Evolutionary conservation across 1,140 invertebrate genomes (phyloP).

Genomic region (Ceratina calcarata): DNA sequence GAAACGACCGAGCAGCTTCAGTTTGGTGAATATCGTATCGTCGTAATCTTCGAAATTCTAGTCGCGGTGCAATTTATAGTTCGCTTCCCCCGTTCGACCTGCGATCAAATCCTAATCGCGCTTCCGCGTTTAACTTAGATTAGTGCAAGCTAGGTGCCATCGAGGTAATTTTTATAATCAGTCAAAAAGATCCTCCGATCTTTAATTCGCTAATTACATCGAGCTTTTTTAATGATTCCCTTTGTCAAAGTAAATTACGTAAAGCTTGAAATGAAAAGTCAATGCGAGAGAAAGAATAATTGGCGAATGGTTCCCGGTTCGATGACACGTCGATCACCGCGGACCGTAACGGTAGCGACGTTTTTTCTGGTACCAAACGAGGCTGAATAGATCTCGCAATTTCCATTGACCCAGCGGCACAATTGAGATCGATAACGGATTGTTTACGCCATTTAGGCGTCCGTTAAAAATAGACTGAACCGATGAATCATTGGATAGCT

Average conservation of each 20-base stretch:
- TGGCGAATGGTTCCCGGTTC: constrained; percentile 1
- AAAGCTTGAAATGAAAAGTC: neutral
- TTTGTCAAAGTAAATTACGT: too few species aligned
- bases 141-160: too few species aligned
- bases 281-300: neutral
- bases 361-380: neutral
- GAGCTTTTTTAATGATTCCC: too few species aligned
- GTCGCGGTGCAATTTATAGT: neutral
- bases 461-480: neutral
- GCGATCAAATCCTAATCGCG: too few species aligned
- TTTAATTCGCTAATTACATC: too few species aligned
- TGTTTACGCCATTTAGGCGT: neutral
- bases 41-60: neutral
- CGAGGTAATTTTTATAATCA: too few species aligned
- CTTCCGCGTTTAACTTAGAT: too few species aligned
- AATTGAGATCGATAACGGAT: neutral
- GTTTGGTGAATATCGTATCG: constrained; percentile 23
- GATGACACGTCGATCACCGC: neutral
- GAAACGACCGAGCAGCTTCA: neutral
- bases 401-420: neutral
- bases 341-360: neutral
- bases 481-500: neutral
- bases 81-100: neutral
- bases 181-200: too few species aligned
- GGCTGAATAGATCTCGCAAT: neutral